These are phyloP conservation scores for Poecile montanus DNA, from an alignment of 2,797 vertebrate genomes.

Conservation along the genomic window DNA sequence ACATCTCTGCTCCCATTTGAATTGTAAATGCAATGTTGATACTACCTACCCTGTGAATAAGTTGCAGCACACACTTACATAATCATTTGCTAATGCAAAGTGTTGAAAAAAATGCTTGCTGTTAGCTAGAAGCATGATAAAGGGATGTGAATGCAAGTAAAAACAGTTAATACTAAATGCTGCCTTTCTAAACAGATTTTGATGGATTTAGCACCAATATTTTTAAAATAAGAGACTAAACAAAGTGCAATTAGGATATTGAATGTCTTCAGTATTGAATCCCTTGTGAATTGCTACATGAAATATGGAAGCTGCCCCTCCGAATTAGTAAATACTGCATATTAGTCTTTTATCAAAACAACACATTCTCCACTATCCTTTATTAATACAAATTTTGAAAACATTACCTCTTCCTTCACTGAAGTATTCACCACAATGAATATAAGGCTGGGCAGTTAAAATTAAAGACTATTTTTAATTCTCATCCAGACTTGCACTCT, in stretches of 20 bases:
- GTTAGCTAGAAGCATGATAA: not conserved
- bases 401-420: not conserved
- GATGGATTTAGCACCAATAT: not conserved
- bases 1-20: conserved; percentile 10
- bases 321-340: not conserved
- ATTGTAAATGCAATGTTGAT: conserved; percentile 42
- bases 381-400: not conserved
- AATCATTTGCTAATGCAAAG: not conserved
- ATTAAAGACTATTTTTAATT: not conserved
- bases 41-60: conserved; percentile 20
- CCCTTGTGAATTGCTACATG: not conserved
- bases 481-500: not conserved
- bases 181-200: conserved; percentile 19
- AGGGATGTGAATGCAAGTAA: not conserved
- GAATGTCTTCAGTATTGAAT: not conserved
- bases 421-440: not conserved
- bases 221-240: conserved; percentile 22
- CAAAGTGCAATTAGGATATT: not conserved
- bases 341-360: conserved; percentile 13
- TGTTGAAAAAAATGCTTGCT: not conserved
- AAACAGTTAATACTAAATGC: not conserved
- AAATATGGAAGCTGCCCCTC: not conserved
- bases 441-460: not conserved
- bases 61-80: not conserved
- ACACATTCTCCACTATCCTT: not conserved